Evolutionary conservation across 92 coral and sea anemone species (phyloP), one percentile per base, ranked within the genome.

Genomic region (Actinostola sp.): DNA sequence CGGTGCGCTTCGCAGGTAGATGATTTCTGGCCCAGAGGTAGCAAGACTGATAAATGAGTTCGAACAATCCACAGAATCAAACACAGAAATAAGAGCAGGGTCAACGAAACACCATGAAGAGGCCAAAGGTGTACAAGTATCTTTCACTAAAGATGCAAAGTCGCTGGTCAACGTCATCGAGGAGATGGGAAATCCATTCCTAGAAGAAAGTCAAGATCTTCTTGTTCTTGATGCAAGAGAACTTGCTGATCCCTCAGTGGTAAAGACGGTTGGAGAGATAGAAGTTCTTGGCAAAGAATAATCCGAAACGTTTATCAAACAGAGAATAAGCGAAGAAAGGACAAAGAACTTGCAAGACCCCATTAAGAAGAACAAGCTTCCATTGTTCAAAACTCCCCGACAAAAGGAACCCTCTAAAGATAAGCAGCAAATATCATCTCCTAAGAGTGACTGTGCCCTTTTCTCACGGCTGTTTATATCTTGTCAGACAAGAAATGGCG

Each of bases 121-220:
- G 63, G 58, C 55, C 19, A 62, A 55, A 7, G 31, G 44, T 11
- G 61, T 73, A n/a, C 85, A 73, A 53, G 10, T 9, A 12, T 20
- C 85, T 23, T 79, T 85, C 41, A 36, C 23, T 5, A 80, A 59
- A 67, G 50, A 79, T 24, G 73, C 80, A 12, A 79, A 79, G 30
- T 5, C 44, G 41, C 51, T 79, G 0, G 25, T 31, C 23, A 44
- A 15, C 49, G 25, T 74, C 3, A 43, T 79, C 1, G 85, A 85
- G 51, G 85, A 85, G 34, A 28, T 73, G 55, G 89, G 85, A 46
- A 85, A 85, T 36, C 88, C 88, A 13, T 83, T 83, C 74, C 23
- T 20, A 27, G 79, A 83, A 48, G 79, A 83, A 31, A 70, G 73
- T 61, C 61, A 50, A 0, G 88, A 82, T 41, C 70, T 82, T 14